Conservation (phyloP, 2,797 vertebrate genomes). For the Acridotheres tristis region DNA sequence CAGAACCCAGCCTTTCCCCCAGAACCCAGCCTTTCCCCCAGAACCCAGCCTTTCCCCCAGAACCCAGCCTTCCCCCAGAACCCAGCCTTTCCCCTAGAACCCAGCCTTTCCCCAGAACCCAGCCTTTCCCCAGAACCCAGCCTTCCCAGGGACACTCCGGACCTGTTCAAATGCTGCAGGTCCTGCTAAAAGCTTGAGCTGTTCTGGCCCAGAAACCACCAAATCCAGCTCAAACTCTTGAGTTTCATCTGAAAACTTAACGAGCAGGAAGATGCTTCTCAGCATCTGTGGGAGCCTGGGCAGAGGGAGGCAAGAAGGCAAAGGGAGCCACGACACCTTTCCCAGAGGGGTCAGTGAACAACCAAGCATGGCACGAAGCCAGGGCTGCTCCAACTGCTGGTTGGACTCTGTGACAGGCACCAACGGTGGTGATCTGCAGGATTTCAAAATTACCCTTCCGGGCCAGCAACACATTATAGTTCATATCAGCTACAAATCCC, state of each 20-base stretch:
- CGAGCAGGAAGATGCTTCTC: not conserved
- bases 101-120: not conserved
- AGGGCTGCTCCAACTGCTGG: not conserved
- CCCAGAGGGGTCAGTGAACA: not conserved
- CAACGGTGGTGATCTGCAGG: not conserved
- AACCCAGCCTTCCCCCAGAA: too few species aligned
- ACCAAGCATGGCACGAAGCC: not conserved
- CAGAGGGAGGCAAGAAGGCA: not conserved
- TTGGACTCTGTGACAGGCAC: not conserved
- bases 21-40: too few species aligned
- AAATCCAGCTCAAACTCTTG: not conserved
- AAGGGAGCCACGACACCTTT: not conserved
- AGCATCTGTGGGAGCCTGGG: not conserved
- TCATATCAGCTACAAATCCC: not conserved
- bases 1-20: too few species aligned
- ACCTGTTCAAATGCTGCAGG: not conserved
- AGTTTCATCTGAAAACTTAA: constrained; percentile 27
- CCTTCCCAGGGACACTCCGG: not conserved
- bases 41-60: too few species aligned
- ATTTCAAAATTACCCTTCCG: not conserved
- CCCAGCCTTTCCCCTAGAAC: not conserved
- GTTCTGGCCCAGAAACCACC: not conserved
- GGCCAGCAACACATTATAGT: not conserved
- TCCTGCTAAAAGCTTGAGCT: not conserved
- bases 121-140: not conserved